These are phyloP conservation scores for Poeciliopsis occidentalis DNA, from an alignment of 2,113 vertebrate species.

Conservation along the genomic window DNA sequence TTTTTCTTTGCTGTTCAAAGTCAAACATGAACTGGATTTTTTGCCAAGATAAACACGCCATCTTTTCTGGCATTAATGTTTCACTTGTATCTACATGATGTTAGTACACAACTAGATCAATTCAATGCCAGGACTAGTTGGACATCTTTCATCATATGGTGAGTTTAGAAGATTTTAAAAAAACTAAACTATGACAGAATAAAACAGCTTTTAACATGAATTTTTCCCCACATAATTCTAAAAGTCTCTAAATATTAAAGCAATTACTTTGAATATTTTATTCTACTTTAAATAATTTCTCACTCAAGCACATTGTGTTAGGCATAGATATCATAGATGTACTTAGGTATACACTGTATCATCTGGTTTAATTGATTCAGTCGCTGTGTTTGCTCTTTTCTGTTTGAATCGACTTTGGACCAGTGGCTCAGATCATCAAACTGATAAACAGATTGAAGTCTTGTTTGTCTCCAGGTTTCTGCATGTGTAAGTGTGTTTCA, in stretches of 20 bases:
- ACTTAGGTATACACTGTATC: not conserved
- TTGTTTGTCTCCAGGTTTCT: constrained; percentile 63
- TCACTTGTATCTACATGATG: constrained; percentile 42
- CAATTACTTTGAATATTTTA: not conserved
- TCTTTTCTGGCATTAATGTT: constrained; percentile 63
- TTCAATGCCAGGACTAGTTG: constrained; percentile 35
- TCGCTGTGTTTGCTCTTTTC: constrained; percentile 46
- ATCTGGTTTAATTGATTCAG: constrained; percentile 13
- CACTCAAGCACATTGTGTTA: not conserved
- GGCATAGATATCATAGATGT: not conserved
- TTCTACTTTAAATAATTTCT: not conserved
- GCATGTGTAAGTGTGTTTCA: constrained; percentile 41
- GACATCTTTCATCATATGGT: constrained; percentile 49
- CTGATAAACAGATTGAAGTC: constrained; percentile 49
- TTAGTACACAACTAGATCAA: constrained; percentile 2
- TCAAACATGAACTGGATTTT: constrained; percentile 21
- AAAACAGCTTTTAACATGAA: fast-evolving
- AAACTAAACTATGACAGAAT: not conserved
- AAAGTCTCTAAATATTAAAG: not conserved
- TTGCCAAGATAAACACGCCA: constrained; percentile 74
- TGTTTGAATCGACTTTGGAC: constrained; percentile 65
- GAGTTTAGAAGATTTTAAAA: constrained; percentile 9
- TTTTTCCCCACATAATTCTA: not conserved
- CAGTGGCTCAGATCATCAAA: constrained; percentile 9
- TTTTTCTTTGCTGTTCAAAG: constrained; percentile 8